These are phyloP conservation scores for Physella acuta DNA, from an alignment of 1,140 invertebrate species.

Conservation along the genomic window DNA sequence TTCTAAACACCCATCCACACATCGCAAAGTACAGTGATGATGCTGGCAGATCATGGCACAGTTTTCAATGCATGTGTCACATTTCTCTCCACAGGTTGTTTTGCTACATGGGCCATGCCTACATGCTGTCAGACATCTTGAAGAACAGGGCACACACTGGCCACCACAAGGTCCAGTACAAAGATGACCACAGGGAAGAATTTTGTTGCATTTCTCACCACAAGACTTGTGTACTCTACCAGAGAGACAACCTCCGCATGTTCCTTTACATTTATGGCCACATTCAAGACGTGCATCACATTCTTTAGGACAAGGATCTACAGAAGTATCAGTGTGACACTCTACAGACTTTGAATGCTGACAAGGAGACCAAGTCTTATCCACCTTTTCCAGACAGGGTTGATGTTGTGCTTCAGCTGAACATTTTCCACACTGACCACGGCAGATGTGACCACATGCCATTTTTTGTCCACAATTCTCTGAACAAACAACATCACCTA, in stretches of 20 bases:
- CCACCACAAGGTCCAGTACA: constrained; percentile 12
- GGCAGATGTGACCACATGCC: constrained; percentile 18
- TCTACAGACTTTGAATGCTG: constrained; percentile 2
- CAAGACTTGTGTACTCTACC: constrained; percentile 20
- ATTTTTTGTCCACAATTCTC: constrained; percentile 6
- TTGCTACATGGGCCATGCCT: constrained; percentile 15
- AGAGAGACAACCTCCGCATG: constrained; percentile 21
- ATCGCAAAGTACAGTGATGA: neutral
- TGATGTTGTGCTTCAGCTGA: neutral
- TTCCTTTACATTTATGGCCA: constrained; percentile 21
- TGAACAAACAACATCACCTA: neutral
- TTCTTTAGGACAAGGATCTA: constrained; percentile 16
- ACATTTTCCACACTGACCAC: constrained; percentile 15
- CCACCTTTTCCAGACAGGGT: constrained; percentile 14
- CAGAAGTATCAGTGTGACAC: neutral
- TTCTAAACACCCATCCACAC: constrained; percentile 6
- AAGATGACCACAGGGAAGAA: constrained; percentile 19
- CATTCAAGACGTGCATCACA: constrained; percentile 5
- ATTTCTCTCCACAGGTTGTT: constrained; percentile 15
- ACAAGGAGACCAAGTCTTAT: constrained; percentile 6
- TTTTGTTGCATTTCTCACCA: constrained; percentile 12
- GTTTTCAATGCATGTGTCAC: constrained; percentile 23
- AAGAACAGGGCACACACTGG: constrained; percentile 2
- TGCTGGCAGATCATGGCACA: constrained; percentile 18
- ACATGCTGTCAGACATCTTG: constrained; percentile 8